These are phyloP conservation scores for Lepidocyrtoides sp. DNA, from an alignment of 2,888 invertebrate species.

Conservation along the genomic window DNA sequence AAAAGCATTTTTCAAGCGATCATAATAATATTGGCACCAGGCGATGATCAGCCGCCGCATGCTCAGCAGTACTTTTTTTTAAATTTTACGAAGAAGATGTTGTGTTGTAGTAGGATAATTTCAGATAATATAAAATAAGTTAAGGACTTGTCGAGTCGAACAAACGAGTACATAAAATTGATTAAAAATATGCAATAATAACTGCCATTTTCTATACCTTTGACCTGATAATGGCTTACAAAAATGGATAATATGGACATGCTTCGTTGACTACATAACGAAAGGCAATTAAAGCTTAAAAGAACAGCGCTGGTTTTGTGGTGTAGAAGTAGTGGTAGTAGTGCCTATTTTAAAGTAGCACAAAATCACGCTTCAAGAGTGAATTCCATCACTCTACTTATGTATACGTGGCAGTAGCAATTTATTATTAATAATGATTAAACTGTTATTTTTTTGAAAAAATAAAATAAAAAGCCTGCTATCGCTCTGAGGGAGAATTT, in stretches of 20 bases:
- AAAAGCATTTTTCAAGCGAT: constrained; percentile 42
- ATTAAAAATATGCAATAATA: constrained; percentile 21
- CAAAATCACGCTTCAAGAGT: background rate
- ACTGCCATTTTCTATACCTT: constrained; percentile 49
- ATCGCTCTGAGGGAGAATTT: background rate
- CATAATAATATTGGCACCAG: constrained; percentile 61
- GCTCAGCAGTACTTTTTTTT: constrained; percentile 12
- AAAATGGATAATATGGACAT: constrained; percentile 24
- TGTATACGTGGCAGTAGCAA: too few species aligned
- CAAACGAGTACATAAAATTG: constrained; percentile 17
- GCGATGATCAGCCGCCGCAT: constrained; percentile 54
- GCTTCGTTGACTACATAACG: background rate
- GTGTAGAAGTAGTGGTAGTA: background rate
- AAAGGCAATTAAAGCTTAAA: background rate
- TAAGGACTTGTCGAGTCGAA: constrained; percentile 13
- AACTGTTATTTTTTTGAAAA: background rate
- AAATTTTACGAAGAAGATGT: background rate
- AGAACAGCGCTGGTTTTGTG: background rate
- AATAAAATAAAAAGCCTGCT: background rate
- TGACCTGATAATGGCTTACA: constrained; percentile 62
- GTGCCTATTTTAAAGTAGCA: constrained; percentile 23
- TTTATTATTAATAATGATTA: background rate
- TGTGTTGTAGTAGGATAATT: too few species aligned
- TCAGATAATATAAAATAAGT: background rate
- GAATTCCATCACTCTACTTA: background rate